Base-by-base conservation (phyloP, 2,888 invertebrate species). In the Cryptocephalus primarius region DNA sequence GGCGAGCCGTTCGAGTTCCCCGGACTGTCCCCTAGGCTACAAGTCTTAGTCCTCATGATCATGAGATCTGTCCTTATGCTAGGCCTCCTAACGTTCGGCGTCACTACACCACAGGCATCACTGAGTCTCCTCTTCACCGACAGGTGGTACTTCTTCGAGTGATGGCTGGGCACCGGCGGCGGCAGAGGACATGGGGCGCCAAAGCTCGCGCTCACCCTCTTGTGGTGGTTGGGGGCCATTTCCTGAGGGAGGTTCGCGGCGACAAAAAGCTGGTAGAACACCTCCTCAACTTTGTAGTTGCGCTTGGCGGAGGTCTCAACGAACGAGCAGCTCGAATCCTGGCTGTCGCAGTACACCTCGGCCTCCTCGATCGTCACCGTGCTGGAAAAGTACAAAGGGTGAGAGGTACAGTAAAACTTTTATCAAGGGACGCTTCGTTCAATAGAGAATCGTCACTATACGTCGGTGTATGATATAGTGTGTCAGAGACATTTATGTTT, bases 171-270 rank as follows among this genome's bases (percentile, higher is more conserved):
- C 32, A 78, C 76, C 53, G 81, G 77, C 0, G 83, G 81, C 0
- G 82, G 82, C 53, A 86, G 64, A 8, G 85, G 85, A 54, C 84
- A 85, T 0, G 86, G 86, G 46, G 85, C 83, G 6, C 42, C 86
- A 80, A 86, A 86, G 8, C 80, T 82, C 10, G 83, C 80, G 58
- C 80, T 83, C 39, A 90, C 84, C 48, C 85, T 78, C 60, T 88
- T 83, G 68, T 90, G 90, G 64, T 88, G 84, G 61, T 88, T 88
- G 0, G 88, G 88, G 13, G 88, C 88, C 90, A 91, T 91, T 73
- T 91, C 90, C 59, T 86, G 70, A 0, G 90, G 90, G 48, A 91
- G 70, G 65, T 87, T 86, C 32, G 88, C 87, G 42, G 87, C 81
- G 46, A 84, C 78, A 67, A 91, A 91, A 9, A 91, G 75, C 58